phyloP scores from a whole-genome alignment of 2,888 invertebrate species.

The Oxyteleia sp. region DNA sequence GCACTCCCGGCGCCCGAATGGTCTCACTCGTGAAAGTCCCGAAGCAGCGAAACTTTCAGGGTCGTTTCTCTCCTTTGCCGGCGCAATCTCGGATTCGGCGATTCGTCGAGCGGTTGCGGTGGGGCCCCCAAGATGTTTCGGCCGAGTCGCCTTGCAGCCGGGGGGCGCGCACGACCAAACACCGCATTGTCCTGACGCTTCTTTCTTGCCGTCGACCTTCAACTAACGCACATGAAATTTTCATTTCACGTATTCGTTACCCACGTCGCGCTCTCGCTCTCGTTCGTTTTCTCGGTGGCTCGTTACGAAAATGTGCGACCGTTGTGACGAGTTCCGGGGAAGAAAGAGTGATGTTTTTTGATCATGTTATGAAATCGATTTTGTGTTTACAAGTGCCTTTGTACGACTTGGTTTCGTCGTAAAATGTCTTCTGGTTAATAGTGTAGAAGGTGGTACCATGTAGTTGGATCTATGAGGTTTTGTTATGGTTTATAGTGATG shows the following conservation, averaged over 20 bases:
- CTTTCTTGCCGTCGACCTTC: constrained; percentile 65
- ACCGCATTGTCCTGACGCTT: constrained; percentile 74
- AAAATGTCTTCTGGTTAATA: constrained; percentile 1
- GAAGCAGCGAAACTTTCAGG: too few species aligned
- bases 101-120: constrained; percentile 66
- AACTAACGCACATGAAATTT: constrained; percentile 58
- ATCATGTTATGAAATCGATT: constrained; percentile 12
- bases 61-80: constrained; percentile 77
- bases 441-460: constrained; percentile 11
- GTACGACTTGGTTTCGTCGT: too few species aligned
- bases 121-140: constrained; percentile 75
- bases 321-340: not conserved
- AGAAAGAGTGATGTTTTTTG: constrained; percentile 13
- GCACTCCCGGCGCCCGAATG: constrained; percentile 78
- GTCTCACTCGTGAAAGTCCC: too few species aligned
- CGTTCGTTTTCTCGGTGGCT: constrained; percentile 29
- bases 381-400: too few species aligned
- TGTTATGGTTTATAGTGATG: not conserved
- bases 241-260: constrained; percentile 20
- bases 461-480: not conserved
- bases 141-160: constrained; percentile 75
- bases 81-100: constrained; percentile 75
- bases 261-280: constrained; percentile 22
- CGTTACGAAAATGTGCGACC: constrained; percentile 16
- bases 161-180: constrained; percentile 77